Conservation (phyloP, 2,888 invertebrate species). For the Drosophila bunnanda region DNA sequence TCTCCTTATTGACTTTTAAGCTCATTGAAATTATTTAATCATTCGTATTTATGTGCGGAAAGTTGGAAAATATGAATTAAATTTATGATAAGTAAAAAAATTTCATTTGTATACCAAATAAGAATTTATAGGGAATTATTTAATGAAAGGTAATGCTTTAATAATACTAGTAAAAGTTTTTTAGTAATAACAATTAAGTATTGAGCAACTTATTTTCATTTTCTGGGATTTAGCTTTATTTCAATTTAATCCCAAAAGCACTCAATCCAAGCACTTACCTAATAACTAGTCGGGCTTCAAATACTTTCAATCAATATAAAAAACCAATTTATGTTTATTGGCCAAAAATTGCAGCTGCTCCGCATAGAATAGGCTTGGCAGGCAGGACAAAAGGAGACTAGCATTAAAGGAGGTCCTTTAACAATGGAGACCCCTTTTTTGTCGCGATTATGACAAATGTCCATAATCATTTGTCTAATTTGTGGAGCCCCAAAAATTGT, state of each 20-base stretch:
- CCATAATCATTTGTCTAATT: slow-evolving; percentile 68
- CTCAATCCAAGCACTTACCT: background rate
- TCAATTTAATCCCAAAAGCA: background rate
- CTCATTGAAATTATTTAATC: background rate
- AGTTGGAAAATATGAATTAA: background rate
- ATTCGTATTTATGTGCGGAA: background rate
- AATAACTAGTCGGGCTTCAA: background rate
- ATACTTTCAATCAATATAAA: background rate
- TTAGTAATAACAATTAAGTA: too few relatives aligned
- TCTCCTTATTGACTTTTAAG: background rate
- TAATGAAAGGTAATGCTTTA: background rate
- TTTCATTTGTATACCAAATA: background rate
- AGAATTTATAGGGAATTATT: background rate
- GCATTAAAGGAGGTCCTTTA: background rate
- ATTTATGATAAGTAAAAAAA: background rate
- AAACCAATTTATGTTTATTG: background rate
- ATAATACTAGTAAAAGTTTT: too few relatives aligned
- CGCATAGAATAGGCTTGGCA: background rate
- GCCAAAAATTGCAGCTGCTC: slow-evolving; percentile 9
- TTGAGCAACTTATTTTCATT: background rate
- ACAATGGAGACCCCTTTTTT: slow-evolving; percentile 48
- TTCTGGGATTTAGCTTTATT: background rate
- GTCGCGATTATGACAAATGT: slow-evolving; percentile 60
- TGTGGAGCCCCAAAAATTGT: slow-evolving; percentile 25
- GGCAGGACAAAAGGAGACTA: slow-evolving; percentile 6